Evolutionary conservation across 92 coral and sea anemone species (phyloP).

Genomic region (Heteractis magnifica): DNA sequence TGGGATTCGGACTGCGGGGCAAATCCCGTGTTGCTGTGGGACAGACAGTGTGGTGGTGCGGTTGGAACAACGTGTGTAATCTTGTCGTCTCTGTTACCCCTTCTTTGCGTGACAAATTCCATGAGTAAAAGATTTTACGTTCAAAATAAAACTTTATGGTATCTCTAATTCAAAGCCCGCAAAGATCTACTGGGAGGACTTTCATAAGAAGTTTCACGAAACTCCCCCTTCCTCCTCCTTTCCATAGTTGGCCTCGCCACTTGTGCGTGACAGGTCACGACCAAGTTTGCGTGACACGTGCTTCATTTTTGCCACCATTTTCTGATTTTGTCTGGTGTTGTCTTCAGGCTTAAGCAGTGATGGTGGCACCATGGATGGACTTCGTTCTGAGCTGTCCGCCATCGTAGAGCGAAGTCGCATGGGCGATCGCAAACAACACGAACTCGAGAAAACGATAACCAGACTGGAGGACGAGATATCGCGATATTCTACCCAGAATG

Average conservation of each 20-base stretch:
- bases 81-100: too few species aligned
- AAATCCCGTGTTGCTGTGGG: neutral
- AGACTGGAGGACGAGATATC: constrained; percentile 89
- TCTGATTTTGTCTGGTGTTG: neutral
- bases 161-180: too few species aligned
- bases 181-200: too few species aligned
- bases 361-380: constrained; percentile 97
- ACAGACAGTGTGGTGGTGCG: neutral
- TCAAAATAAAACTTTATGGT: too few species aligned
- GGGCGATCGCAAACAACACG: constrained; percentile 95
- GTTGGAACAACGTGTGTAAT: too few species aligned
- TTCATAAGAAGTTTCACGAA: too few species aligned
- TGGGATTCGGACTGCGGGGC: neutral
- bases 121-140: too few species aligned
- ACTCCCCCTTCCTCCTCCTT: too few species aligned
- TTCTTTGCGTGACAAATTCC: too few species aligned
- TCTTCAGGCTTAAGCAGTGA: constrained; percentile 68
- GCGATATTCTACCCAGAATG: constrained; percentile 69
- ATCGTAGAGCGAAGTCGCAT: constrained; percentile 96
- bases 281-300: neutral
- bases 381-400: constrained; percentile 90
- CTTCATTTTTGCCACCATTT: too few species aligned
- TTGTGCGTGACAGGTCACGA: neutral
- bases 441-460: constrained; percentile 84
- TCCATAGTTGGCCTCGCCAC: too few species aligned